Evolutionary conservation across 2,113 vertebrate genomes (phyloP), one percentile per base, ranked within the genome.

Genomic region (Leuciscus idus): DNA sequence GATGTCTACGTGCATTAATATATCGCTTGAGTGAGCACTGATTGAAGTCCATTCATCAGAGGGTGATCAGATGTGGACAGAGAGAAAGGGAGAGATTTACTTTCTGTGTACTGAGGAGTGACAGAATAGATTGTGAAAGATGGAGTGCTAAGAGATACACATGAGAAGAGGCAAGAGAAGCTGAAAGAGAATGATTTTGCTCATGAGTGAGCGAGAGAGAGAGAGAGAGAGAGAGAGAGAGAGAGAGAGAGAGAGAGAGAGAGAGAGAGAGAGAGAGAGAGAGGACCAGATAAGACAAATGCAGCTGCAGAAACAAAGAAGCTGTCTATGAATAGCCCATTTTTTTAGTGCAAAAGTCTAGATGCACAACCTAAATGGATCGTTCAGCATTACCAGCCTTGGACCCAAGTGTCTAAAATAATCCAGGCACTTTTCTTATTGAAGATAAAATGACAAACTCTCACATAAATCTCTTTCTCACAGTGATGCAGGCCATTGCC

Each of bases 1-100:
- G 57, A 84, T 84, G 88, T 83, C 43, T 68, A 89, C 81, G 15
- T 85, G 70, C 86, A 87, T 87, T 83, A 81, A 86, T 76, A 85
- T 61, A 79, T 68, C 9, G 59, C 73, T 86, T 64, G 23, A 86
- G 72, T 55, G 39, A 83, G 64, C 78, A 81, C 64, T 83, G 85
- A 83, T 80, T 78, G 28, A 59, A 74, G 52, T 46, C 66, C 75
- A 84, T 88, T 84, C 78, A 82, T 88, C 76, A 83, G 74, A 52
- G 59, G 80, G 48, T 66, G 72, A 33, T 62, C 66, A 39, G 81
- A 68, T 43, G n/a, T 73, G 72, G 28, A 68, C 43, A 57, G 48
- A 80, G 2, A 8, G 39, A 7, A n/a, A 84, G 55, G 62, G 13
- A 55, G 30, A 50, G 59, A 66, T 73, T 73, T 78, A 84, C 64